Evolutionary conservation across 2,113 vertebrate genomes (phyloP), one percentile per base, ranked within the genome.

Genomic region (Macquaria australasica): DNA sequence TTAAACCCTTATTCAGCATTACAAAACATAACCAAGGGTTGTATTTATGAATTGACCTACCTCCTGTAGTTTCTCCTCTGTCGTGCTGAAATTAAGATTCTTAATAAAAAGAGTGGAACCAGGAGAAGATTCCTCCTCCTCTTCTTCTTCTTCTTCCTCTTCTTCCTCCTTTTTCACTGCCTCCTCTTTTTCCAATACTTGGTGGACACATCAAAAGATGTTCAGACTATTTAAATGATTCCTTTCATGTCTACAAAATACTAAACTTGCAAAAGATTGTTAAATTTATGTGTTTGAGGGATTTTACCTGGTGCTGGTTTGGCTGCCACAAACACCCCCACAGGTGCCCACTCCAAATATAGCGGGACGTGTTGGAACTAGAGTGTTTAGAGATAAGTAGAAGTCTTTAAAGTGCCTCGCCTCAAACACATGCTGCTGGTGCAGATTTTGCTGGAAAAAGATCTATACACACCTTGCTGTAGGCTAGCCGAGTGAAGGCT

Each of bases 41-140:
- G 8, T 41, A 34, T 68, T 67, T 10, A 45, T 68, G 0, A 80
- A 34, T 59, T 18, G 31, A 86, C 87, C 48, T 63, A 96, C 96
- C 95, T 96, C 94, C 31, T 84, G 95, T 89, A 99, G 91, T 0
- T 94, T 97, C 75, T 98, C 97, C 88, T 99, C 97, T 0, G 95
- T 97, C 0, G 98, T 99, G 91, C 81, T 90, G 84, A 98, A 99
- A 92, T 97, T 98, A 63, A 99, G 94, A 86, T 99, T 99, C 92
- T 99, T 99, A 72, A 99, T 93, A 78, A 99, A 99, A 70, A 99
- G 96, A 0, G 98, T 99, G 67, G 98, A 98, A 0, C 98, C 98
- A 3, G 97, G 96, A 77, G 93, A 58, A 50, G 88, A 91, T 84
- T 97, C 96, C 0, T 98, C 97, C 0, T 98, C 96, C 0, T 97